Evolutionary conservation across 1,140 invertebrate genomes (phyloP).

Genomic region (Cyrtorhinus lividipennis): DNA sequence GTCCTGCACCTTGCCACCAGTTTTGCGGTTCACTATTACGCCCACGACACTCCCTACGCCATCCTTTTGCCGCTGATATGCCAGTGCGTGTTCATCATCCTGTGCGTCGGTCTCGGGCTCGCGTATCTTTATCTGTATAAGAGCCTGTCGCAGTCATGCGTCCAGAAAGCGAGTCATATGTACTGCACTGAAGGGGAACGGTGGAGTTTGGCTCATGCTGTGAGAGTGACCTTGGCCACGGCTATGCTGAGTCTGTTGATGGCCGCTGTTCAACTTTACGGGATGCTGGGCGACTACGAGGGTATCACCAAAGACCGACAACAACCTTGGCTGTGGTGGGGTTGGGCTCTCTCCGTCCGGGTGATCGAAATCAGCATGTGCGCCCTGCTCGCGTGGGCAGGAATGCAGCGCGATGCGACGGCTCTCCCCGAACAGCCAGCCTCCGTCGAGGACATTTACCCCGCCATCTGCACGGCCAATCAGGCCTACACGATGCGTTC

Average conservation of each 20-base stretch:
- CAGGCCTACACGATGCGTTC: conserved; percentile 66
- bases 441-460: conserved; percentile 44
- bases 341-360: conserved; percentile 68
- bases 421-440: conserved; percentile 18
- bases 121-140: conserved; percentile 71
- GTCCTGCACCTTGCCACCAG: conserved; percentile 48
- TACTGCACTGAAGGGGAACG: conserved; percentile 31
- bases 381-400: conserved; percentile 64
- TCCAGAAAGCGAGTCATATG: conserved; percentile 31
- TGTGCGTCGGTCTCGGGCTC: conserved; percentile 60
- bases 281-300: conserved; percentile 54
- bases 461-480: conserved; percentile 69
- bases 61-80: conserved; percentile 56
- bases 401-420: conserved; percentile 30
- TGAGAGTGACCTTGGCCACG: conserved; percentile 70
- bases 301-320: conserved; percentile 33
- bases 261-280: conserved; percentile 66
- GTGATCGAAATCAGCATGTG: conserved; percentile 72
- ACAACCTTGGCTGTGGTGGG: conserved; percentile 73
- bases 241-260: conserved; percentile 67
- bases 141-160: conserved; percentile 32
- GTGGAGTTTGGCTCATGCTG: conserved; percentile 43
- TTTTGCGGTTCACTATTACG: conserved; percentile 49
- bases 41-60: conserved; percentile 33
- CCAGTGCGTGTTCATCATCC: conserved; percentile 63